Conservation (phyloP, 1,140 invertebrate genomes). For the Caenorhabditis inopinata region DNA sequence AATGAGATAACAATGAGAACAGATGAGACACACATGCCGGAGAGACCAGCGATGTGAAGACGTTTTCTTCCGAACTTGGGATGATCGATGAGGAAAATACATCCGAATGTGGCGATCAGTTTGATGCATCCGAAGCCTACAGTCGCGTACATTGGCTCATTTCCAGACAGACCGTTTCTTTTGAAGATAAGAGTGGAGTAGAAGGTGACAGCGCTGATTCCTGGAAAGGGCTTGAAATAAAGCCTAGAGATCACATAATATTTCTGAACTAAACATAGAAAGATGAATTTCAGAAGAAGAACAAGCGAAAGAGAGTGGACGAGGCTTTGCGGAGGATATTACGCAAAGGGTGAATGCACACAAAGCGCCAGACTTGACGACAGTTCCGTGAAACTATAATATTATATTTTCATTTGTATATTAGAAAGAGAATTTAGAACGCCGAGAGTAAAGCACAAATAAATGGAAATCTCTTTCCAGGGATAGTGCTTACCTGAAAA, state of each 20-base stretch:
- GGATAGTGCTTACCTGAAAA: background rate
- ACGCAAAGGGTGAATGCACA: too few relatives aligned
- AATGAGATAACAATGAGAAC: background rate
- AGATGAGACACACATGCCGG: conserved; percentile 9
- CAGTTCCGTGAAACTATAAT: too few relatives aligned
- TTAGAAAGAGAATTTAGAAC: too few relatives aligned
- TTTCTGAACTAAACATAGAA: too few relatives aligned
- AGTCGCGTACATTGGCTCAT: conserved; percentile 46
- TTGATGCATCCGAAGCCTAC: conserved; percentile 32
- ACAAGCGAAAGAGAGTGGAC: too few relatives aligned
- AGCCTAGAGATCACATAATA: too few relatives aligned
- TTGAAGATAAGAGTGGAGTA: conserved; percentile 49
- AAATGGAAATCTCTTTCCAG: too few relatives aligned
- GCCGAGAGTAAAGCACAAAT: too few relatives aligned
- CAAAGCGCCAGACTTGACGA: too few relatives aligned
- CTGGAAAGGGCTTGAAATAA: background rate
- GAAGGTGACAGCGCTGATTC: conserved; percentile 44
- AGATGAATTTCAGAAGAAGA: too few relatives aligned
- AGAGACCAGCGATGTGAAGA: conserved; percentile 8
- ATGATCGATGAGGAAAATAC: background rate
- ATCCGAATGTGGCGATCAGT: conserved; percentile 16
- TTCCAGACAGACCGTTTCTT: conserved; percentile 9
- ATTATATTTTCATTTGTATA: too few relatives aligned
- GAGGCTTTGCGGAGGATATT: too few relatives aligned
- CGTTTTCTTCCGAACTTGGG: conserved; percentile 20